A percentile compares a stretch with the other conserved stretches of the same genome.
These are phyloP conservation scores for Dasyurus viverrinus DNA, from an alignment of 2,113 vertebrate genomes.

Conservation along the genomic window DNA sequence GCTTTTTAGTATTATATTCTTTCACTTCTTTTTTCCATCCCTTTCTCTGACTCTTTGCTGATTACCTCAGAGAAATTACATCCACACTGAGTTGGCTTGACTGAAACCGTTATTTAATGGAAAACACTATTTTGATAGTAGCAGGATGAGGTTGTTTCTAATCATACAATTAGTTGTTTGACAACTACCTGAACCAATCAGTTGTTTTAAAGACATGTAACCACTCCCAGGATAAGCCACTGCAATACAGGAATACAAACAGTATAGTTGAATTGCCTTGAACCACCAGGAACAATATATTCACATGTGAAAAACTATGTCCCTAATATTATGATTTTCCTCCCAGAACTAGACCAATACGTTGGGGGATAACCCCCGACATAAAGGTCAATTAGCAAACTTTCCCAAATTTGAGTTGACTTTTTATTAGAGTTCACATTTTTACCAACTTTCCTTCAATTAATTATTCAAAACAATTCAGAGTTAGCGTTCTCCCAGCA, in stretches of 20 bases:
- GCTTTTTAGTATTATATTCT: not conserved
- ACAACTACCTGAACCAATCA: not conserved
- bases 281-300: not conserved
- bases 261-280: not conserved
- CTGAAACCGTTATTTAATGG: not conserved
- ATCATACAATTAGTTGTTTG: not conserved
- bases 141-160: not conserved
- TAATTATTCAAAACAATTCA: constrained; percentile 73
- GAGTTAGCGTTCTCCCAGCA: constrained; percentile 71
- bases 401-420: constrained; percentile 76
- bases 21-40: constrained; percentile 4
- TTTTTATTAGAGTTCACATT: constrained; percentile 72
- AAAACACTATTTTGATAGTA: not conserved
- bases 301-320: not conserved
- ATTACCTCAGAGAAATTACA: not conserved
- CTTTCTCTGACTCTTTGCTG: not conserved
- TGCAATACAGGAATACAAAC: not conserved
- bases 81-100: not conserved
- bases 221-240: not conserved
- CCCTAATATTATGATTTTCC: not conserved
- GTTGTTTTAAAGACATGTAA: not conserved
- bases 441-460: constrained; percentile 69
- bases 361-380: not conserved
- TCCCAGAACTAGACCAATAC: not conserved
- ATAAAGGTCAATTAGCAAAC: constrained; percentile 12